Base-by-base conservation (phyloP, 2,797 vertebrate genomes). In the Cetoscarus ocellatus region DNA sequence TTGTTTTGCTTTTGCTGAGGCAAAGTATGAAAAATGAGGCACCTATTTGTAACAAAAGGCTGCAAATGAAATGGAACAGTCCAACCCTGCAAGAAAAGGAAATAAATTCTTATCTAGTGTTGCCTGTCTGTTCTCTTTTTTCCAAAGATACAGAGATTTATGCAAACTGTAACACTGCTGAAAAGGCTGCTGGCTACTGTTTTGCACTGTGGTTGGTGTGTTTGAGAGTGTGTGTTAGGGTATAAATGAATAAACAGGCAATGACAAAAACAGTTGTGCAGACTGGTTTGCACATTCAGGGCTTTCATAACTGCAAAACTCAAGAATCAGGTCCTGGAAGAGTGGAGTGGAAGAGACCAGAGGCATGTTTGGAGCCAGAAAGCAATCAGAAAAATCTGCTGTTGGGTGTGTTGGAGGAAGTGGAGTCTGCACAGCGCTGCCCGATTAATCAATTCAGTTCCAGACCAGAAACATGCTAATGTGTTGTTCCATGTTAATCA, bases 1-100 rank as follows among this genome's bases (percentile, higher is more conserved):
- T 43, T 54, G 17, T 63, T 72, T 75, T 52, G 59, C 61, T 74
- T 86, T 81, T 57, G 38, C 43, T 14, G 39, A 56, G 43, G 67
- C 67, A 85, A 87, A 92, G 80, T 70, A 88, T 84, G 77, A 90
- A 88, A 86, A 89, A 91, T 88, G 79, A 85, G 85, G 49, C 38
- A 73, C 45, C 55, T 78, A 70, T 79, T 84, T 88, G 59, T 83
- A 78, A 87, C 74, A 82, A 80, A 80, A 75, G 60, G 45, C 58
- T 62, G 61, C 64, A 80, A 85, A 82, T 80, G 45, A 82, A 90
- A 81, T 67, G 65, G 63, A 82, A 82, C 73, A 68, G 45, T 27
- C 66, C 55, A 72, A 76, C 58, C 57, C 50, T 36, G 67, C 53
- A 66, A 58, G 44, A 86, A 84, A 34, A 42, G 65, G 63, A 85